Conservation (phyloP, 2,797 vertebrate genomes). For the Varecia variegata region DNA sequence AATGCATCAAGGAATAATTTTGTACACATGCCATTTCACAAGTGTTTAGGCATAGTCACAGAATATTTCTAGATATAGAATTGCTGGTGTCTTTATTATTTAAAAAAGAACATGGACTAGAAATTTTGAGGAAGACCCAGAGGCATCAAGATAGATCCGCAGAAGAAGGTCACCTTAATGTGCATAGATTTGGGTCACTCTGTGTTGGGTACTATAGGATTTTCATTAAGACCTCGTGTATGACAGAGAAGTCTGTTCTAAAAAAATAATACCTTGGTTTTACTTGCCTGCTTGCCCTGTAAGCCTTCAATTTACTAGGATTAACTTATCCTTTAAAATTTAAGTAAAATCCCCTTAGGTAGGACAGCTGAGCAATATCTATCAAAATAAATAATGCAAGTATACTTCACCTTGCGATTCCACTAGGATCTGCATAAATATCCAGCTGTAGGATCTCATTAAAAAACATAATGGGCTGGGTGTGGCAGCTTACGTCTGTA, state of each 20-base stretch:
- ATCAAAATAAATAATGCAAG: neutral
- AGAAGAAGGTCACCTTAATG: neutral
- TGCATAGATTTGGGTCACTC: neutral
- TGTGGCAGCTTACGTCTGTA: neutral
- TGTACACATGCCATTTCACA: neutral
- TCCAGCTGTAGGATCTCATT: neutral
- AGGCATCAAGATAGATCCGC: neutral
- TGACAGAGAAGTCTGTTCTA: neutral
- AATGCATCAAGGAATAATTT: neutral
- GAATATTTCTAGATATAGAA: neutral
- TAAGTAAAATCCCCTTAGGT: neutral
- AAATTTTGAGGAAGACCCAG: neutral
- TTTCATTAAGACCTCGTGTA: neutral
- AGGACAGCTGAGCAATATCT: neutral
- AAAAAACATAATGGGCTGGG: neutral
- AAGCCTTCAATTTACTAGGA: neutral
- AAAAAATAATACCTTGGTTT: neutral
- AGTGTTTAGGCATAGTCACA: neutral
- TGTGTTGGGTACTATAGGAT: neutral
- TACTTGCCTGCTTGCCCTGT: neutral
- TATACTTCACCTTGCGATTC: neutral
- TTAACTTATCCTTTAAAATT: neutral
- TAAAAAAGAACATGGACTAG: neutral
- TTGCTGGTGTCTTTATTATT: neutral
- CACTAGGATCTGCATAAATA: neutral